phyloP scores from a whole-genome alignment of 2,888 invertebrate species.

The Carabus problematicus region DNA sequence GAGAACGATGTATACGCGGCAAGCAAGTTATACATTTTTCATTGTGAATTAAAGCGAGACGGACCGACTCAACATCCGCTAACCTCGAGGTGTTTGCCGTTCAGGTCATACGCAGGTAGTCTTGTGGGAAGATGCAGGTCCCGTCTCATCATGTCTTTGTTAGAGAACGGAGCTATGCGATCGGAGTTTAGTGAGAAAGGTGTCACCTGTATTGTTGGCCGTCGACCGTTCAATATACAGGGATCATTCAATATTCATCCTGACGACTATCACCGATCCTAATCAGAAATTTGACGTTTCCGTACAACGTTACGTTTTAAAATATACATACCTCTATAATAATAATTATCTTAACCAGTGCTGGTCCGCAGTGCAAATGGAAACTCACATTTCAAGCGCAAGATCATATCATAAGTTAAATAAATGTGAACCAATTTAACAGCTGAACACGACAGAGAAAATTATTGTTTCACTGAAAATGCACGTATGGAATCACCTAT shows the following conservation, averaged over 20 bases:
- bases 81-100: background rate
- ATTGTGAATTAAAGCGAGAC: slow-evolving; percentile 4
- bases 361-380: too few species aligned
- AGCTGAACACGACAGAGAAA: too few species aligned
- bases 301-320: too few species aligned
- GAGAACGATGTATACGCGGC: slow-evolving; percentile 4
- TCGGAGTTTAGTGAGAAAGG: slow-evolving; percentile 19
- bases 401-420: too few species aligned
- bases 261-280: too few species aligned
- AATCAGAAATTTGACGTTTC: too few species aligned
- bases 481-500: too few species aligned
- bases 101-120: background rate
- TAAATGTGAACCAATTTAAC: too few species aligned
- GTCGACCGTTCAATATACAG: background rate
- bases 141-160: slow-evolving; percentile 13
- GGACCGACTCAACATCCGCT: slow-evolving; percentile 12
- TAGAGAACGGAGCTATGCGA: background rate
- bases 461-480: too few species aligned
- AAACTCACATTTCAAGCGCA: too few species aligned
- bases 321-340: too few species aligned
- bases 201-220: slow-evolving; percentile 25
- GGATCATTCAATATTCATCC: slow-evolving; percentile 10
- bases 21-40: slow-evolving; percentile 24
- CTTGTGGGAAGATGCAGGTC: background rate
- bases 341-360: too few species aligned